Evolutionary conservation across 1,140 invertebrate species (phyloP).

Genomic region (Argopecten irradians): DNA sequence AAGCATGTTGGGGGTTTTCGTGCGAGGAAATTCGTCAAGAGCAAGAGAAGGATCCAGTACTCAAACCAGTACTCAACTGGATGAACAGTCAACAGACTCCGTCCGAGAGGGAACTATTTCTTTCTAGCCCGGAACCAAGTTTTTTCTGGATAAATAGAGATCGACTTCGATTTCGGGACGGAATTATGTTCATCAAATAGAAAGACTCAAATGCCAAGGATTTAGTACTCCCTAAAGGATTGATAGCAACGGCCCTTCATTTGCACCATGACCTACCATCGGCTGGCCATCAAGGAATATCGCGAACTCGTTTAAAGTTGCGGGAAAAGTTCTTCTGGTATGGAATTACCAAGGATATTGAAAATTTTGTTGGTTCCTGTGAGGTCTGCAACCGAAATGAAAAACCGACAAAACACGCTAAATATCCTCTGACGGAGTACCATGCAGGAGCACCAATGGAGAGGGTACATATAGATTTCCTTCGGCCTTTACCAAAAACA

Average conservation of each 20-base stretch:
- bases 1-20: neutral
- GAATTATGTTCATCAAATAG: no score
- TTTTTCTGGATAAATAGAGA: no score
- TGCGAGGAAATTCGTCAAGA: neutral
- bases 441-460: conserved; percentile 24
- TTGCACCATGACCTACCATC: neutral
- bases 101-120: no score
- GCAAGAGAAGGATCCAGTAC: neutral
- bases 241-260: neutral
- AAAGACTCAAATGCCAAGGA: no score
- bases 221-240: no score
- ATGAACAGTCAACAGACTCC: no score
- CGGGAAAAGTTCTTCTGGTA: conserved; percentile 16
- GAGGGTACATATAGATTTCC: conserved; percentile 25
- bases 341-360: neutral
- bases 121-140: no score
- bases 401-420: neutral
- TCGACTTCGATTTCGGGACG: no score
- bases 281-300: neutral
- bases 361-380: neutral
- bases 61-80: neutral
- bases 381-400: neutral
- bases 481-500: neutral
- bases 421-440: neutral
- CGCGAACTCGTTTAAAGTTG: neutral